Base-by-base conservation (phyloP, 1,140 invertebrate genomes). In the Scaptomyza hsui region DNA sequence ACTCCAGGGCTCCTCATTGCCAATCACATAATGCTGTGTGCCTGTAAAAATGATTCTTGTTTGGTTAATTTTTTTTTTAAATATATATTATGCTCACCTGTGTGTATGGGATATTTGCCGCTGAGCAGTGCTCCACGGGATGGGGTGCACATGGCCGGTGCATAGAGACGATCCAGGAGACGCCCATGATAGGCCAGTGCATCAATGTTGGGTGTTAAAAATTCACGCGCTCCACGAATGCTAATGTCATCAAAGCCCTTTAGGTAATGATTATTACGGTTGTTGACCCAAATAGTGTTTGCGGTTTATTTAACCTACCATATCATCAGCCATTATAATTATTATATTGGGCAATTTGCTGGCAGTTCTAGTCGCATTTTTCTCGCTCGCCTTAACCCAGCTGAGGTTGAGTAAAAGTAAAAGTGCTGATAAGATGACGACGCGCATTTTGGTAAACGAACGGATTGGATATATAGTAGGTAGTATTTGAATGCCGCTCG, bases 221-320 rank as follows among this genome's bases (percentile, higher is more conserved):
- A 96, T 91, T 98, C 95, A 67, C 96, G 93, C 0, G 95, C 95
- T 1, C 97, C 97, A 90, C 97, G 97, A 90, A 97, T 97, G 44
- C 97, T 95, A 4, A 98, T 95, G 92, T 98, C 97, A 91, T 97
- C 96, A 94, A 96, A 97, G 10, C 97, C 97, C 96, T 97, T 39
- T 42, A 60, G 7, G 4, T n/a, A n/a, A 47, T 44, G 13, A 44
- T 32, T 51, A 44, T 64, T 44, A 37, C 12, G 42, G 4, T 10
- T 2, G 18, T 51, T 37, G 13, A 19, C 18, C 10, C 18, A n/a
- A 59, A 57, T 29, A 15, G 4, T 1, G 13, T 21, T 42, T 32
- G 35, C 37, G 4, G 90, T 26, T 10, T 55, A 24, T 48, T 44
- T 37, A 35, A 74, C 62, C 52, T 80, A 94, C 94, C 92, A 94